Evolutionary conservation across 2,797 vertebrate species (phyloP), one percentile per base, ranked within the genome.

Genomic region (Typhlichthys eigenmanni): DNA sequence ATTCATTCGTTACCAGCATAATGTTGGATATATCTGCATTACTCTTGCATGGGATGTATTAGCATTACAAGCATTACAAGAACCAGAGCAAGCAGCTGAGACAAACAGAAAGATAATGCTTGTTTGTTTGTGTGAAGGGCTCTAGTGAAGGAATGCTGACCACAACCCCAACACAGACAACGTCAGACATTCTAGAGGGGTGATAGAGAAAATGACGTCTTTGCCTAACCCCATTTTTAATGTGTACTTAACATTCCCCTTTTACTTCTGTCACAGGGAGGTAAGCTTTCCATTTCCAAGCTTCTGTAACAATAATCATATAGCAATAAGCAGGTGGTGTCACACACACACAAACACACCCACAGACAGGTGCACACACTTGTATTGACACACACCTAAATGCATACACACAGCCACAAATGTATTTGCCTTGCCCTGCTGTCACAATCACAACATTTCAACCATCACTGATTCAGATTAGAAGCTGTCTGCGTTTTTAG

Each of bases 1-100:
- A 92, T 91, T 90, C 80, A 87, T 91, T 91, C 91, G 91, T 92
- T 93, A 92, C 87, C 84, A 88, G 88, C 88, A 83, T 88, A 80
- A 87, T 87, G 80, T 38, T 38, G 8, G 34, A 2, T 87, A 79
- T 77, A 87, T 88, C 71, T 66, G 69, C 67, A 70, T 79, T 79
- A 71, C 85, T 84, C 79, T 83, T 86, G 83, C 47, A 48, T 73
- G 79, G 85, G 84, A 87, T 86, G 85, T 86, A 85, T 88, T 84
- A 86, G 68, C 85, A 75, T 78, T 29, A 29, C 24, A 29, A 4
- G 58, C 78, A 70, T 82, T 68, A 78, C 57, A 69, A 58, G 77
- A 81, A 81, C 85, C 88, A 86, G 47, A 72, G 62, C 62, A 78
- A 68, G 46, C 79, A 86, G 78, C 77, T 65, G 76, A 80, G 80